Conservation (phyloP, 2,797 vertebrate genomes). For the Chrosomus eos region DNA sequence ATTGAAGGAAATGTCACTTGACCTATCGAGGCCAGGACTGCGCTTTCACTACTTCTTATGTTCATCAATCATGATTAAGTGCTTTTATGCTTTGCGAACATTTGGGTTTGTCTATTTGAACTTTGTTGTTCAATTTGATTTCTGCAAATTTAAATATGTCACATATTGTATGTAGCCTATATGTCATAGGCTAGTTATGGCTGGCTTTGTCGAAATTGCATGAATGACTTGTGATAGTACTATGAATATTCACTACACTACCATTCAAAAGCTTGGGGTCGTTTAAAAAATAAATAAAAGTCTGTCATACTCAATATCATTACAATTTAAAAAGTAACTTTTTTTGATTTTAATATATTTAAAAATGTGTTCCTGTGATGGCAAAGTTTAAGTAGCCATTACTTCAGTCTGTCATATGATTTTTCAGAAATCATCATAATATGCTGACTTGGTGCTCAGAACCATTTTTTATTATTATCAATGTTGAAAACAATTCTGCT, state of each 20-base stretch:
- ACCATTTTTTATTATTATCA: not conserved
- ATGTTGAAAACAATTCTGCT: not conserved
- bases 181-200: not conserved
- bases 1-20: conserved; percentile 1
- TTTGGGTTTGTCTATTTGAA: not conserved
- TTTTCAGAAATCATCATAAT: not conserved
- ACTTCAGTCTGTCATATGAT: not conserved
- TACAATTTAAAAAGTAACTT: not conserved
- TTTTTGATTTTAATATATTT: not conserved
- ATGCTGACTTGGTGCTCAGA: not conserved
- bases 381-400: not conserved
- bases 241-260: not conserved
- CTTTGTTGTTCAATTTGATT: not conserved
- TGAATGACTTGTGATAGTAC: not conserved
- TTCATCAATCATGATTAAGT: not conserved
- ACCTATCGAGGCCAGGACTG: not conserved
- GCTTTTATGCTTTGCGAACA: not conserved
- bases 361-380: not conserved
- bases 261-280: not conserved
- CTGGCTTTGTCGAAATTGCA: not conserved
- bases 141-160: not conserved
- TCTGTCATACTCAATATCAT: not conserved
- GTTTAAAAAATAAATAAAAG: not conserved
- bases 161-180: not conserved
- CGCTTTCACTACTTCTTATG: not conserved